phyloP scores from a whole-genome alignment of 2,888 invertebrate genomes.

The Cephus rjabovi region DNA sequence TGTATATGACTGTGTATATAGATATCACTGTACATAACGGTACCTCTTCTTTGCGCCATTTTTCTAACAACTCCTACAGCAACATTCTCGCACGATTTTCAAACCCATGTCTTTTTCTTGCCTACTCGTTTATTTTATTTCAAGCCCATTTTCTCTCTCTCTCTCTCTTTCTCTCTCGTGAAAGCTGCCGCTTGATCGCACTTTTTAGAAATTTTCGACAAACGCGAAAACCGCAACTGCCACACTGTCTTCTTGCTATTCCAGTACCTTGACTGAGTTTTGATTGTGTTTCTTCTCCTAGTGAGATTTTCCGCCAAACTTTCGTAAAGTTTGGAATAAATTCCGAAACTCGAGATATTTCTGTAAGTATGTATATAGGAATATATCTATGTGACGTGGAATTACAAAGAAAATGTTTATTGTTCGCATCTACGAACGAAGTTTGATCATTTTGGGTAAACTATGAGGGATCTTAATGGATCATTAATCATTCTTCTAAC shows the following conservation, averaged over 20 bases:
- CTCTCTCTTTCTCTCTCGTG: background rate
- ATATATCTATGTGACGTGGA: background rate
- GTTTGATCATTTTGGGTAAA: background rate
- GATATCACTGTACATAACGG: background rate
- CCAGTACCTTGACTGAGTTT: background rate
- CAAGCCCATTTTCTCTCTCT: background rate
- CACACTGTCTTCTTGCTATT: background rate
- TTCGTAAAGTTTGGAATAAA: background rate
- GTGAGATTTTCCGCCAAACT: background rate
- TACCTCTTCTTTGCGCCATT: background rate
- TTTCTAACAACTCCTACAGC: background rate
- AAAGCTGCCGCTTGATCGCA: background rate
- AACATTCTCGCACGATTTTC: background rate
- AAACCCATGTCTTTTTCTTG: background rate
- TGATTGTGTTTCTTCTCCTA: background rate
- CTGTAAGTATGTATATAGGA: background rate
- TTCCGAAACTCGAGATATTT: background rate
- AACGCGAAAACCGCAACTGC: background rate
- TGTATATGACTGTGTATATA: too few relatives aligned
- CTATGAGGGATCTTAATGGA: background rate
- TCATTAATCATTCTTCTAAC: background rate
- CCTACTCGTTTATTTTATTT: conserved; percentile 23
- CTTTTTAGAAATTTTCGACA: background rate
- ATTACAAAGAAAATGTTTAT: background rate
- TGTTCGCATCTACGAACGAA: background rate